These are phyloP conservation scores for Platysteira castanea DNA, from an alignment of 2,113 vertebrate species.

Conservation along the genomic window DNA sequence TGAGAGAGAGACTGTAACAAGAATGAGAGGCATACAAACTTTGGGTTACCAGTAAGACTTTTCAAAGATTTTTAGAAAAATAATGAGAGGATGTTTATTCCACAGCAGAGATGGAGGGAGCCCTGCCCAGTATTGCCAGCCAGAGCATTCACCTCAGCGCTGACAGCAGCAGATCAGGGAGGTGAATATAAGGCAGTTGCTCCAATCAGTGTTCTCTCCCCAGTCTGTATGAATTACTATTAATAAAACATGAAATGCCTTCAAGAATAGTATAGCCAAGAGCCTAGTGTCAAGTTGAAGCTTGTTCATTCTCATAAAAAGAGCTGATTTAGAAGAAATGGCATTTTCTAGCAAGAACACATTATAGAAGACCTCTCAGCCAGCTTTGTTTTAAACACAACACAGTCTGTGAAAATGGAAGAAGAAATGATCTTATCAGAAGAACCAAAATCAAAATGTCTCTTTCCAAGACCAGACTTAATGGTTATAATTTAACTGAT, in stretches of 20 bases:
- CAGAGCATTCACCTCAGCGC: not conserved
- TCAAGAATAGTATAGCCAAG: conserved; percentile 47
- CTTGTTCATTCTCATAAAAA: conserved; percentile 55
- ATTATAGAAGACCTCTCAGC: not conserved
- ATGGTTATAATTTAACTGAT: not conserved
- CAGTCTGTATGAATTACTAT: conserved; percentile 51
- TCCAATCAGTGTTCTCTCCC: conserved; percentile 21
- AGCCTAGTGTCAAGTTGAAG: conserved; percentile 53
- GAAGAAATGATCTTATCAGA: not conserved
- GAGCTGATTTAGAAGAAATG: conserved; percentile 55
- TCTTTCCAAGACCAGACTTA: not conserved
- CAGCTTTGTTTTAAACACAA: not conserved
- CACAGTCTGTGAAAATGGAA: not conserved
- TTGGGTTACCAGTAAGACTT: not conserved
- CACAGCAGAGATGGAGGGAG: not conserved
- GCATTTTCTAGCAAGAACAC: conserved; percentile 17
- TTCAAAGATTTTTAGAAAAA: not conserved
- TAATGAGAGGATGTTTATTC: not conserved
- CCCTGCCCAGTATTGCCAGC: not conserved
- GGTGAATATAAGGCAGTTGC: conserved; percentile 32
- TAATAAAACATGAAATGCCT: conserved; percentile 64
- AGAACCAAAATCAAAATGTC: not conserved
- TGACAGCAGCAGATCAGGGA: conserved; percentile 26
- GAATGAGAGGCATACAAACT: not conserved
- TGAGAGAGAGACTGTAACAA: not conserved